Evolutionary conservation across 92 coral and sea anemone genomes (phyloP).

Genomic region (Pocillopora grandis): DNA sequence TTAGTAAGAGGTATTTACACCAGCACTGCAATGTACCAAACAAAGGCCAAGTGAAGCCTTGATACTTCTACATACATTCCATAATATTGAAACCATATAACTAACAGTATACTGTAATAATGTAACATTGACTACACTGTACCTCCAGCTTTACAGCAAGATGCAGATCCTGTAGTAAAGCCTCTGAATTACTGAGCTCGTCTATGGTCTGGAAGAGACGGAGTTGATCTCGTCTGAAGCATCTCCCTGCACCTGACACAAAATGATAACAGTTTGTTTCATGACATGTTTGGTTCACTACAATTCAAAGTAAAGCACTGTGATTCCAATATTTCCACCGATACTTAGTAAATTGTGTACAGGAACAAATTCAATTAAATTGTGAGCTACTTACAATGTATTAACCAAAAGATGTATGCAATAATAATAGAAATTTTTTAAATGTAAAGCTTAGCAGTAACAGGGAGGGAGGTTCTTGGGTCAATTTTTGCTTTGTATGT

Average conservation of each 20-base stretch:
- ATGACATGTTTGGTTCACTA: background rate
- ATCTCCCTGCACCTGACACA: conserved; percentile 1
- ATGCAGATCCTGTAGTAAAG: conserved; percentile 7
- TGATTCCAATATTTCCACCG: background rate
- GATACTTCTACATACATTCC: too few species aligned
- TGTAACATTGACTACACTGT: background rate
- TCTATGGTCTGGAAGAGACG: conserved; percentile 6
- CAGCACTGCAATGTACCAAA: too few species aligned
- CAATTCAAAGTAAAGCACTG: background rate
- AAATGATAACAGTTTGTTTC: background rate
- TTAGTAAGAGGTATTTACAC: too few species aligned
- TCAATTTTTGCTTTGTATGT: too few species aligned
- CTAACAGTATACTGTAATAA: background rate
- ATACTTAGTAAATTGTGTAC: background rate
- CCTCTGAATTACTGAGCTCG: background rate
- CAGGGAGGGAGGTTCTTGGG: too few species aligned
- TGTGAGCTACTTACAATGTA: too few species aligned
- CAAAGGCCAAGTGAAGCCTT: too few species aligned
- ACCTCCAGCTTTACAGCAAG: conserved; percentile 32
- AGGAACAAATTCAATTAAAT: too few species aligned
- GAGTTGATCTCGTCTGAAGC: conserved; percentile 20
- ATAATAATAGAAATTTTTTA: too few species aligned
- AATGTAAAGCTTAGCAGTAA: too few species aligned
- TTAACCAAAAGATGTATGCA: too few species aligned
- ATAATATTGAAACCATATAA: background rate